Base-by-base conservation (phyloP, 1,140 invertebrate species). In the Philotrypesis tridentata region DNA sequence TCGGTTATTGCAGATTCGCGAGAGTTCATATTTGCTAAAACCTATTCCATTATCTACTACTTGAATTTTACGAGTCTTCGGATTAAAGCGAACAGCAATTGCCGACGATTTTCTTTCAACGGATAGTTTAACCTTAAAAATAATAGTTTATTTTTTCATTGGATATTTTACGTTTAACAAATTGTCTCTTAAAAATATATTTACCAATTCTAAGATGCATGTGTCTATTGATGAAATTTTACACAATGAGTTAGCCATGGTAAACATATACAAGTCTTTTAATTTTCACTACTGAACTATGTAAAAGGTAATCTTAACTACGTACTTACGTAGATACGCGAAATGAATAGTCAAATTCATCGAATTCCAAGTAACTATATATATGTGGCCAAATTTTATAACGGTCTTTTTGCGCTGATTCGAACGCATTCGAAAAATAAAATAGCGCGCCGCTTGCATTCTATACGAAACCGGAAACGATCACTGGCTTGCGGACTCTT, bases 11-110 rank as follows among this genome's bases (percentile, higher is more conserved):
- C 84, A 89, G 25, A 88, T 60, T n/a, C 8, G 14, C 60, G 65
- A n/a, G 3, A 90, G 55, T 14, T 60, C 70, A 8, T 76, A 4
- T 72, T 83, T 82, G 0, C 78, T 25, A 72, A 90, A 87, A 1
- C 90, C 90, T 61, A 82, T 73, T 12, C 90, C 89, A 80, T 90
- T 90, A 68, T 91, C 90, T 61, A 91, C 84, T 5, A 91, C 82
- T 84, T 89, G 88, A 79, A 91, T 86, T 82, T 83, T 85, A 65
- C 76, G 68, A 67, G 85, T 67, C 9, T 68, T 82, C 1, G 33
- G 17, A 60, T 88, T 33, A 77, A 89, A 85, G 40, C 88, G 85
- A 70, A 91, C 80, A 4, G 87, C 89, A 23, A 91, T 87, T 8
- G 85, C 80, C 8, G 85, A 76, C 6, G 89, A 83, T 27, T 83